Evolutionary conservation across 2,113 vertebrate species (phyloP).

Genomic region (Chloropsis hardwickii): DNA sequence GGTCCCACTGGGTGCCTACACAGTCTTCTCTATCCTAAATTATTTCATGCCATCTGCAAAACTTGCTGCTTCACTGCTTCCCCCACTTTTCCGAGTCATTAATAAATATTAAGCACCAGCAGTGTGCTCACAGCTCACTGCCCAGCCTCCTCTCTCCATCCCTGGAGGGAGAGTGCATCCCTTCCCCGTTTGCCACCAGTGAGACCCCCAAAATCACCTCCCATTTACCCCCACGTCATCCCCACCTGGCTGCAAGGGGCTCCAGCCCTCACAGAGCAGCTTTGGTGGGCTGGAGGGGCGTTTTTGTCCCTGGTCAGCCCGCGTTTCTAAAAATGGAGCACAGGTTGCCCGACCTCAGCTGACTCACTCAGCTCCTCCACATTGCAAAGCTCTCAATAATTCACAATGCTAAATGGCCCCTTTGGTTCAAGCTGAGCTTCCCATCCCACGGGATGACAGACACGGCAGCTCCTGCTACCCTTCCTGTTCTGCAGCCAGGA

Average conservation of each 20-base stretch:
- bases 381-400: conserved; percentile 47
- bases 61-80: conserved; percentile 22
- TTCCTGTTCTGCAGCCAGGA: conserved; percentile 19
- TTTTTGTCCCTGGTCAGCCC: neutral
- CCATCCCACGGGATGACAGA: neutral
- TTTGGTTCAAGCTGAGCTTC: conserved; percentile 40
- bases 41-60: conserved; percentile 12
- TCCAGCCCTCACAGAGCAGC: rapidly evolving
- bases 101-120: conserved; percentile 36
- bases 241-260: neutral
- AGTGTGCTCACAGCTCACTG: neutral
- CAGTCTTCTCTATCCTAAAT: neutral
- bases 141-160: neutral
- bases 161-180: neutral
- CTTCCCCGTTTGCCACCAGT: neutral
- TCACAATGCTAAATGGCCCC: conserved; percentile 56
- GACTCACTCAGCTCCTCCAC: neutral
- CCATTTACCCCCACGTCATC: rapidly evolving
- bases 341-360: neutral
- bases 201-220: rapidly evolving
- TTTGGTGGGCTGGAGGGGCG: neutral
- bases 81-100: conserved; percentile 37
- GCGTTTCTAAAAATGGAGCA: neutral
- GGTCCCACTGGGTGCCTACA: neutral
- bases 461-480: neutral